Evolutionary conservation across 1,140 invertebrate genomes (phyloP), one percentile per base, ranked within the genome.

Genomic region (Palaemon carinicauda): DNA sequence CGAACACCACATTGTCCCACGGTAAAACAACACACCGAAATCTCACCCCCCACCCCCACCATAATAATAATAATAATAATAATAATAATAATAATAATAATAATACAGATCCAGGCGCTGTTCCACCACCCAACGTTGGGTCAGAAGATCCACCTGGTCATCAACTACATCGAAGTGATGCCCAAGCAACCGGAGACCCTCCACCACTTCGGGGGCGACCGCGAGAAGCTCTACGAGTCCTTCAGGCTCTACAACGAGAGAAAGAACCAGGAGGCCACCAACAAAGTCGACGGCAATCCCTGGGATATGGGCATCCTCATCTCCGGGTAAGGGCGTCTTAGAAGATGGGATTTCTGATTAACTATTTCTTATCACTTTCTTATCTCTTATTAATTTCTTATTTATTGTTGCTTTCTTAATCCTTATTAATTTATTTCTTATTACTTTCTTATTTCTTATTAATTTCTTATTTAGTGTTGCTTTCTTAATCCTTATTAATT

Each of bases 261-360:
- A 50, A 51, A 17, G 50, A 78, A 21, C 75, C 10, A 52, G 50
- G 51, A 51, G 19, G n/a, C 50, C 3, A 51, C 3, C 0, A 78
- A 78, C 24, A 51, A 52, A n/a, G 75, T 78, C 19, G 75, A 78
- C 51, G 50, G 27, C 7, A 5, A 27, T 0, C 75, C 75, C 9
- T 78, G 75, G 75, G 75, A 78, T 24, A 78, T 78, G n/a, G 75
- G 75, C 51, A 78, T 78, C 27, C 75, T 78, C 27, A 78, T 78
- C 17, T 78, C 75, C 1, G 75, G 75, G 75, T 78, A 51, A 24
- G 75, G 17, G 2, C n/a, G n/a, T n/a, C n/a, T n/a, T n/a, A n/a
- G n/a, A n/a, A n/a, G n/a, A n/a, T n/a, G n/a, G n/a, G n/a, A n/a
- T n/a, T n/a, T n/a, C n/a, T n/a, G n/a, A n/a, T n/a, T n/a, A n/a